Evolutionary conservation across 2,888 invertebrate genomes (phyloP), one percentile per base, ranked within the genome.

Genomic region (Rosalia funebris): DNA sequence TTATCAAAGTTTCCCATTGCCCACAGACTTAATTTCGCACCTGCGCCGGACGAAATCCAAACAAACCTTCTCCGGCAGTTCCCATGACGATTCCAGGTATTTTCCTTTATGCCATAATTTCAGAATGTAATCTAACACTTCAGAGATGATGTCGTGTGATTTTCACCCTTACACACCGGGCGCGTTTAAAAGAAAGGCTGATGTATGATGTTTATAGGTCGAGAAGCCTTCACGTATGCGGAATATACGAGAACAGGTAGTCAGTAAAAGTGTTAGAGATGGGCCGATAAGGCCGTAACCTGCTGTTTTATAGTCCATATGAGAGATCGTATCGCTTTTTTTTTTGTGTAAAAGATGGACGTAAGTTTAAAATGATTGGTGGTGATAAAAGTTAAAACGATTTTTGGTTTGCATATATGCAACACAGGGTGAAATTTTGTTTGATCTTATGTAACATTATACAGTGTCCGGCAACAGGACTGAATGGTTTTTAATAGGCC

Each of bases 61-160:
- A 47, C 11, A 32, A 17, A 34, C 2, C 47, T 17, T n/a, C 19
- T 37, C 12, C 9, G 14, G 20, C 41, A 12, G 16, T 53, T 53
- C 53, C 53, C 42, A 53, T 53, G 41, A 53, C 53, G 16, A 32
- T 16, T 15, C 42, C 53, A 53, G 42, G 53, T 42, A 42, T 42
- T 42, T 11, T 41, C 3, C 42, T 42, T 42, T 53, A 7, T 34
- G 16, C 17, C 32, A 32, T 15, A 37, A 53, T 37, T 31, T 12
- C 1, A 15, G 12, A 53, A 19, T 19, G 53, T 39, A 50, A 50
- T 31, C 53, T 42, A 53, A 53, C 53, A 42, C 53, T 42, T 53
- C 31, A 17, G 12, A 42, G 50, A 53, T 17, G 53, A 42, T 15
- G 32, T 41, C 52, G 52, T 53, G 53, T 53, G 41, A 53, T 53